Evolutionary conservation across 2,797 vertebrate genomes (phyloP).

Genomic region (Protonibea diacanthus): DNA sequence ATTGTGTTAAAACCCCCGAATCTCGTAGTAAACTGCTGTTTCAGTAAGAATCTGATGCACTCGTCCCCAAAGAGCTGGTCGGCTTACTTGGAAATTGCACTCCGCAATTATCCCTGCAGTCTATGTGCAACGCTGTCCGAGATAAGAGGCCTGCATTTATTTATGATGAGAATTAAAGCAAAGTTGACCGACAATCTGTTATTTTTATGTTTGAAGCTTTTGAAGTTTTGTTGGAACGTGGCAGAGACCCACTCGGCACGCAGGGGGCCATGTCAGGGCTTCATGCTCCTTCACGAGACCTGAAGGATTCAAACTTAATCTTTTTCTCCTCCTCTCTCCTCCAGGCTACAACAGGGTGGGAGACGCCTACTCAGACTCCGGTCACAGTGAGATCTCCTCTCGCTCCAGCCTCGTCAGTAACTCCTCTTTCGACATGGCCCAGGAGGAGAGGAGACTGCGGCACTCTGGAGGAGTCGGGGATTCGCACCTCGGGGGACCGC

Average conservation of each 20-base stretch:
- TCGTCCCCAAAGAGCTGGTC: slow-evolving; percentile 13
- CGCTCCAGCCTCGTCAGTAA: slow-evolving; percentile 98
- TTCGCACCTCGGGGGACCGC: slow-evolving; percentile 86
- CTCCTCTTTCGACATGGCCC: slow-evolving; percentile 95
- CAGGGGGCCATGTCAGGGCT: neutral
- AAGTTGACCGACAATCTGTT: neutral
- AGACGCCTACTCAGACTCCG: slow-evolving; percentile 96
- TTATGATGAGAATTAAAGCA: neutral
- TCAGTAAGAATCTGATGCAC: slow-evolving; percentile 33
- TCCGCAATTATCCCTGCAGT: slow-evolving; percentile 35
- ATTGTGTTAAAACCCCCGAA: slow-evolving; percentile 9
- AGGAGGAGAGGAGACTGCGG: slow-evolving; percentile 93
- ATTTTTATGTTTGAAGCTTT: slow-evolving; percentile 14
- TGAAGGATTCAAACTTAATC: neutral
- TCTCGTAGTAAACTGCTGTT: slow-evolving; percentile 34
- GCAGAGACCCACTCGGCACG: neutral
- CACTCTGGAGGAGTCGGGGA: slow-evolving; percentile 92
- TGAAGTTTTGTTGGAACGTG: neutral
- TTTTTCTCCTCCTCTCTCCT: neutral
- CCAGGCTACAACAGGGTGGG: slow-evolving; percentile 91
- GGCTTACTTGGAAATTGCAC: slow-evolving; percentile 16
- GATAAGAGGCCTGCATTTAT: slow-evolving; percentile 16
- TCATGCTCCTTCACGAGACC: neutral
- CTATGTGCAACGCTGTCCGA: slow-evolving; percentile 10
- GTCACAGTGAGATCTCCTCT: slow-evolving; percentile 98